phyloP scores from a whole-genome alignment of 2,113 vertebrate species.

The Antechinus flavipes region DNA sequence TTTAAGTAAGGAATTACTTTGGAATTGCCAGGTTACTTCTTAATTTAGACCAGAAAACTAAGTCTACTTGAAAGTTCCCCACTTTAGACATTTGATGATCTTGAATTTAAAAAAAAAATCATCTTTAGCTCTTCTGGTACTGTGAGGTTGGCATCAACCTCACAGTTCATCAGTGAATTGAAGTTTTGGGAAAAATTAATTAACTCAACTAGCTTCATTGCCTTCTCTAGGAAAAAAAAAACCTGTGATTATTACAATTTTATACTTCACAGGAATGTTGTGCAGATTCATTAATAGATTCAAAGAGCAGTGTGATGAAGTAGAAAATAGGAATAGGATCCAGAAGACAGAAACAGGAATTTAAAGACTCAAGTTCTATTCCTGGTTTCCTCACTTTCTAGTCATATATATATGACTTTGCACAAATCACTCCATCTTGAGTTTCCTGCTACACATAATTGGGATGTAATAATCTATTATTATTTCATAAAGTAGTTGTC shows the following conservation, averaged over 20 bases:
- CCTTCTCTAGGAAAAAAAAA: background rate
- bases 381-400: background rate
- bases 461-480: background rate
- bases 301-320: conserved; percentile 29
- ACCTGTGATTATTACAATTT: conserved; percentile 59
- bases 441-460: background rate
- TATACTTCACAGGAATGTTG: conserved; percentile 31
- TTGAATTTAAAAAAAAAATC: background rate
- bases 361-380: background rate
- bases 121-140: background rate
- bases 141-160: background rate
- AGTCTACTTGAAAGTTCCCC: background rate
- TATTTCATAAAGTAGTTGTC: background rate
- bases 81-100: background rate
- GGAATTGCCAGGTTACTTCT: background rate
- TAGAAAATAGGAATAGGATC: conserved; percentile 14
- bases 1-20: background rate
- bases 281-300: conserved; percentile 49
- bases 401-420: background rate
- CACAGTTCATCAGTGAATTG: background rate
- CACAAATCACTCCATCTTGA: background rate
- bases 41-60: background rate
- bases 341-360: background rate
- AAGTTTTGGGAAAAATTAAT: conserved; percentile 9
- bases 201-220: background rate